phyloP scores from a whole-genome alignment of 2,888 invertebrate genomes.

The Fragum whitleyi region DNA sequence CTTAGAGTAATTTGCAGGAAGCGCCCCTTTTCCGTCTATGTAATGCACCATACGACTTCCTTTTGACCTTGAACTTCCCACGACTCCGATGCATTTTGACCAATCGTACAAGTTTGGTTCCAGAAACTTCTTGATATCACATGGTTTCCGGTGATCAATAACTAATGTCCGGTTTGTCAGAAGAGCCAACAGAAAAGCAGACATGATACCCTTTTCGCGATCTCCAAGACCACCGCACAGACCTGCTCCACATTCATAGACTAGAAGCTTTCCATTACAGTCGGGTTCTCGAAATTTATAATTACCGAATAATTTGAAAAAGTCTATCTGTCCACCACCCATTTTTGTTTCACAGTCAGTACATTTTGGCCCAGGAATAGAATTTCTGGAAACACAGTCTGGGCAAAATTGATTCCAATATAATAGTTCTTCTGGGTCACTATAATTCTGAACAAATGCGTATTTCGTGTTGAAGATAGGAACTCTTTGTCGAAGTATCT shows the following conservation, averaged over 20 bases:
- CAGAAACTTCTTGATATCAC: slow-evolving; percentile 37
- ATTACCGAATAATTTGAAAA: background rate
- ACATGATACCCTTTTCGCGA: slow-evolving; percentile 43
- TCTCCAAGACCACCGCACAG: slow-evolving; percentile 52
- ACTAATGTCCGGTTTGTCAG: slow-evolving; percentile 38
- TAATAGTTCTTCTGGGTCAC: background rate
- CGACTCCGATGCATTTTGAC: slow-evolving; percentile 19
- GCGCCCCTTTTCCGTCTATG: background rate
- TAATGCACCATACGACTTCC: slow-evolving; percentile 11
- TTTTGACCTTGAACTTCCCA: background rate
- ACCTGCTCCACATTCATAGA: slow-evolving; percentile 26
- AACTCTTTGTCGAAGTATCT: background rate
- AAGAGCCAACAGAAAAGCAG: slow-evolving; percentile 36
- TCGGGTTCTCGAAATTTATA: slow-evolving; percentile 10
- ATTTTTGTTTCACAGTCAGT: background rate
- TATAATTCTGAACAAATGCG: background rate
- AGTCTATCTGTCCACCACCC: background rate
- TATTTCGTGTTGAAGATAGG: background rate
- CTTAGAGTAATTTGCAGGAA: background rate
- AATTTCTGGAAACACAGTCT: background rate
- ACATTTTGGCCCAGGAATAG: background rate
- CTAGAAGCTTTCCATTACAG: slow-evolving; percentile 14
- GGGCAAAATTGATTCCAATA: background rate
- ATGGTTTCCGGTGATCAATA: slow-evolving; percentile 37
- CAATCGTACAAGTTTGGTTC: slow-evolving; percentile 40